These are phyloP conservation scores for Hiodon tergisus DNA, from an alignment of 2,113 vertebrate species.

Conservation along the genomic window DNA sequence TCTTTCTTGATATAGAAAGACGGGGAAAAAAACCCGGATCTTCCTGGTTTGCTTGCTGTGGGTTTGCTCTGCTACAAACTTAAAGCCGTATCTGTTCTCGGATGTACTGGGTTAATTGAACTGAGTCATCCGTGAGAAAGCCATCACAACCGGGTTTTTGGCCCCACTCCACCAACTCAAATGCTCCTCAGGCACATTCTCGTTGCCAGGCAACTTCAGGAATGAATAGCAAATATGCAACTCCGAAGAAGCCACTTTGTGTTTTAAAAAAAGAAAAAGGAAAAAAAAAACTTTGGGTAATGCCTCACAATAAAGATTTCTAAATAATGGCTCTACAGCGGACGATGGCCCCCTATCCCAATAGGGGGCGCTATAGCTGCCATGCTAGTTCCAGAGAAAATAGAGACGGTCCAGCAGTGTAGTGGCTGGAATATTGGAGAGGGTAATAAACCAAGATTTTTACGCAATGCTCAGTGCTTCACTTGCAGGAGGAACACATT, in stretches of 20 bases:
- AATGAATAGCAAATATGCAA: conserved; percentile 21
- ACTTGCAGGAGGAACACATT: no score
- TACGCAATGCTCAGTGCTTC: no score
- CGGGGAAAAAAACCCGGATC: background rate
- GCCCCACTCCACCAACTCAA: conserved; percentile 11
- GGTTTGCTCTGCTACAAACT: background rate
- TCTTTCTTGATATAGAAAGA: no score
- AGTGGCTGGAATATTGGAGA: no score
- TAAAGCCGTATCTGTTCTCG: conserved; percentile 4
- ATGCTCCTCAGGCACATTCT: conserved; percentile 9
- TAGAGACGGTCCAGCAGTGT: background rate
- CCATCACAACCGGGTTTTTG: conserved; percentile 13
- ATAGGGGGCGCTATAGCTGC: accelerated
- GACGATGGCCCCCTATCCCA: background rate
- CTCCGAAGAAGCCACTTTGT: conserved; percentile 21
- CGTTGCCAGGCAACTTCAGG: conserved; percentile 31
- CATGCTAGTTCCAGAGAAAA: background rate
- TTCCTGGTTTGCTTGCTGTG: background rate
- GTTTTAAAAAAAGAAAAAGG: background rate
- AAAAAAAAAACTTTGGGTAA: conserved; percentile 2
- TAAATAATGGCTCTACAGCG: background rate
- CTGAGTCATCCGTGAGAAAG: conserved; percentile 17
- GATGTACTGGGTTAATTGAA: conserved; percentile 2
- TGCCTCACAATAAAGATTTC: background rate
- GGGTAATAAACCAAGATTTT: no score